These are phyloP conservation scores for Nothocercus julius DNA, from an alignment of 2,113 vertebrate species.

Conservation along the genomic window DNA sequence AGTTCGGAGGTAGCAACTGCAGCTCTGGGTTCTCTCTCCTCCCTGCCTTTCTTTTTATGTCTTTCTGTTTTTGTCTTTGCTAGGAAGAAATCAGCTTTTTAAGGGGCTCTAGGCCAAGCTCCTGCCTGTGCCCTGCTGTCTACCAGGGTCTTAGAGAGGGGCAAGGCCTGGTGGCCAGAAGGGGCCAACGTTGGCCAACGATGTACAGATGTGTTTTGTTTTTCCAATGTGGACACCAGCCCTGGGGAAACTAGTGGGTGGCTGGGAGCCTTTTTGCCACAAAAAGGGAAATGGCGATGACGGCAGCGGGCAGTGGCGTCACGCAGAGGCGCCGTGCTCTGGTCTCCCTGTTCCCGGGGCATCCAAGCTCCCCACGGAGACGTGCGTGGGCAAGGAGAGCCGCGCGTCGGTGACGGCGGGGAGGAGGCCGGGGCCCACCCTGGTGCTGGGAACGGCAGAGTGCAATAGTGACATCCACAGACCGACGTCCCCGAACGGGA, in stretches of 20 bases:
- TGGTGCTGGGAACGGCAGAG: not conserved
- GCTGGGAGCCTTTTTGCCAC: not conserved
- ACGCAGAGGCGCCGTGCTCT: no score
- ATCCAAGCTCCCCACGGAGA: not conserved
- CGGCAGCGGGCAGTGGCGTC: no score
- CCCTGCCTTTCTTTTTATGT: not conserved
- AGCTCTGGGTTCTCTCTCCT: not conserved
- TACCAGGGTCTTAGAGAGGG: not conserved
- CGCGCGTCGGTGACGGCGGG: not conserved
- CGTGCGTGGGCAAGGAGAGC: rapidly evolving
- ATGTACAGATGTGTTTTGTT: not conserved
- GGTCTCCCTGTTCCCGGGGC: no score
- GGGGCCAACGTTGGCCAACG: no score
- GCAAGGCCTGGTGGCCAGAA: not conserved
- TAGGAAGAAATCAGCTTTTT: not conserved
- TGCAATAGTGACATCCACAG: not conserved
- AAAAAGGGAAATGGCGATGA: not conserved
- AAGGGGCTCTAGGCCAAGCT: not conserved
- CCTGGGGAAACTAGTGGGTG: not conserved
- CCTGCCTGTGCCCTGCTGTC: not conserved
- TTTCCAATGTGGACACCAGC: not conserved
- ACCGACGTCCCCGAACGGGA: not conserved
- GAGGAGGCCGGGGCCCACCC: not conserved
- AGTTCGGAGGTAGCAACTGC: not conserved
- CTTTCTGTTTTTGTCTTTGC: not conserved